Evolutionary conservation across 2,797 vertebrate genomes (phyloP).

Genomic region (Coracias cyanogaster): DNA sequence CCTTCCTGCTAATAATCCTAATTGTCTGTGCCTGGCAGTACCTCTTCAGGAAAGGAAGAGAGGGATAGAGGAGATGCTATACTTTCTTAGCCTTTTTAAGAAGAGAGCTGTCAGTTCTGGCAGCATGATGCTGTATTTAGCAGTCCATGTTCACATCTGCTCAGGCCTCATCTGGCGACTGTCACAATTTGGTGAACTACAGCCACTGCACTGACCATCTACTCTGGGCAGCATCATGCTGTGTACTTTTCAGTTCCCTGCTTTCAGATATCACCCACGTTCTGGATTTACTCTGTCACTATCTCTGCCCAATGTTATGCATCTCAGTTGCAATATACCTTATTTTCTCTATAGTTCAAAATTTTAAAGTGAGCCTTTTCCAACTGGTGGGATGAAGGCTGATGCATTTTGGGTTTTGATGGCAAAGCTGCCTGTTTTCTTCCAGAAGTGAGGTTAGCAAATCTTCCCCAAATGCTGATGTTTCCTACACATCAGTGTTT

Average conservation of each 20-base stretch:
- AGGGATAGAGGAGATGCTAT: background rate
- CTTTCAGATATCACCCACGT: background rate
- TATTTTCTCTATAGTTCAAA: background rate
- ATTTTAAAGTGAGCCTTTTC: background rate
- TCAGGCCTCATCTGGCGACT: rapidly evolving
- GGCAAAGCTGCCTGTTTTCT: background rate
- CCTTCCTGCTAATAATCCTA: background rate
- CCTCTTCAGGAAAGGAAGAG: background rate
- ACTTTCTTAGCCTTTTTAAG: background rate
- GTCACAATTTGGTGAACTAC: rapidly evolving
- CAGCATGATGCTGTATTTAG: background rate
- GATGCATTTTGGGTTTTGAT: background rate
- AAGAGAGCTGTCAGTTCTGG: background rate
- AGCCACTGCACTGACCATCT: background rate
- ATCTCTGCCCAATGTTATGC: rapidly evolving
- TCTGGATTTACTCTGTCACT: background rate
- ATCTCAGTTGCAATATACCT: background rate
- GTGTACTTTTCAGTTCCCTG: background rate
- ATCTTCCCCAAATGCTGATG: background rate
- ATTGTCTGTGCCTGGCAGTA: background rate
- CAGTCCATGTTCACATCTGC: background rate
- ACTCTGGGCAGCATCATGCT: background rate
- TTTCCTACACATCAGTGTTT: background rate
- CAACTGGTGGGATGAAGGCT: background rate
- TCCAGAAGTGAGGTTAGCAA: background rate